Conservation (phyloP, 2,888 invertebrate species). For the Podotricha telesiphe region DNA sequence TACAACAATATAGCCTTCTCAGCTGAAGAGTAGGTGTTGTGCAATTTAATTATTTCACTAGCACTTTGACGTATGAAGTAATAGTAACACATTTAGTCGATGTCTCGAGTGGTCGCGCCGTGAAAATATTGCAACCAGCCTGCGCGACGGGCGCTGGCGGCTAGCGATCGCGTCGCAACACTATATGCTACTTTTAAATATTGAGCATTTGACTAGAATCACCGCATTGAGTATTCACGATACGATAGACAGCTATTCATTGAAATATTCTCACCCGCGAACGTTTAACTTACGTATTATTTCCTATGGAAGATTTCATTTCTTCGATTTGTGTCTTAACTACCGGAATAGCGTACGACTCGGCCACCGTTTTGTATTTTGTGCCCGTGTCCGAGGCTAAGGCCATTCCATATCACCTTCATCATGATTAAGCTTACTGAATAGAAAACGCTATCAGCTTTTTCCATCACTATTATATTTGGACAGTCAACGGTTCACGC, state of each 20-base stretch:
- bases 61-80: conserved; percentile 70
- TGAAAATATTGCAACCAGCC: conserved; percentile 63
- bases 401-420: conserved; percentile 62
- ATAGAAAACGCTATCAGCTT: conserved; percentile 64
- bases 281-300: conserved; percentile 74
- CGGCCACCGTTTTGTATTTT: conserved; percentile 68
- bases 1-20: conserved; percentile 68
- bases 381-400: conserved; percentile 69
- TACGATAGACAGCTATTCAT: conserved; percentile 33
- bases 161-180: conserved; percentile 53
- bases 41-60: conserved; percentile 58
- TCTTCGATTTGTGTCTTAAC: conserved; percentile 75
- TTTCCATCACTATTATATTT: conserved; percentile 56
- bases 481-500: conserved; percentile 67
- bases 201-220: conserved; percentile 72
- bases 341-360: conserved; percentile 67
- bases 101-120: conserved; percentile 72
- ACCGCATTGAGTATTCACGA: conserved; percentile 48
- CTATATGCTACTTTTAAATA: conserved; percentile 60
- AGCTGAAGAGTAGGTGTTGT: conserved; percentile 61
- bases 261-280: conserved; percentile 68
- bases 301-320: conserved; percentile 81
- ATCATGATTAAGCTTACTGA: conserved; percentile 55
- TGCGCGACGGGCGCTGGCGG: conserved; percentile 2
- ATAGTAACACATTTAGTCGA: conserved; percentile 82